Percentiles rank a stretch among this genome's conserved stretches.
These are phyloP conservation scores for Periophthalmodon schlosseri DNA, from an alignment of 2,113 vertebrate genomes.

Conservation along the genomic window DNA sequence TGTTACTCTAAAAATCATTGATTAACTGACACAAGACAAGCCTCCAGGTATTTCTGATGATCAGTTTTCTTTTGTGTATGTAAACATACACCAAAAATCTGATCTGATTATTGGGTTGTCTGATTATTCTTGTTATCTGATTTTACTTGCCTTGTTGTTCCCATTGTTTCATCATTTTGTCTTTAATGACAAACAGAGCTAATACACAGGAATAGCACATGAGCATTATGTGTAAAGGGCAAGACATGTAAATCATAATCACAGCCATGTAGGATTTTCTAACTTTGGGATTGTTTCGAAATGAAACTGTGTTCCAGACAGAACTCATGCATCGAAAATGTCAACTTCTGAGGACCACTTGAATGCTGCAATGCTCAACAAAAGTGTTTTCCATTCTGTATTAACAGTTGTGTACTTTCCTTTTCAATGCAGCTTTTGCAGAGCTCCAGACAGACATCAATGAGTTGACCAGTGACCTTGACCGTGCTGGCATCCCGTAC, in stretches of 20 bases:
- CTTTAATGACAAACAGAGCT: neutral
- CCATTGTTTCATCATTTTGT: neutral
- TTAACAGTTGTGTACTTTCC: neutral
- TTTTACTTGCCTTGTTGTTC: no score
- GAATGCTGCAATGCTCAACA: neutral
- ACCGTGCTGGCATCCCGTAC: constrained; percentile 93
- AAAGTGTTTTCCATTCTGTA: neutral
- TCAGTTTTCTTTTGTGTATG: no score
- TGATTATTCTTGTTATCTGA: no score
- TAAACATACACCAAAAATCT: no score
- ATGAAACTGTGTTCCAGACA: no score
- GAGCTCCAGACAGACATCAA: constrained; percentile 99
- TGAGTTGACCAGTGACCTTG: constrained; percentile 95
- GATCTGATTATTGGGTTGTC: no score
- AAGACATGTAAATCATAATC: neutral
- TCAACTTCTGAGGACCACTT: neutral
- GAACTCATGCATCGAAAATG: no score
- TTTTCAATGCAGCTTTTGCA: constrained; percentile 84
- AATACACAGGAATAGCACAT: neutral
- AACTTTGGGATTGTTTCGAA: neutral
- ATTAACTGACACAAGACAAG: no score
- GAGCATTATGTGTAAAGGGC: no score
- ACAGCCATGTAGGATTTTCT: neutral
- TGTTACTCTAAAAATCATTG: no score
- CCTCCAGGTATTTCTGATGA: no score